These are phyloP conservation scores for Nothocercus nigrocapillus DNA, from an alignment of 2,113 vertebrate genomes.

Conservation along the genomic window DNA sequence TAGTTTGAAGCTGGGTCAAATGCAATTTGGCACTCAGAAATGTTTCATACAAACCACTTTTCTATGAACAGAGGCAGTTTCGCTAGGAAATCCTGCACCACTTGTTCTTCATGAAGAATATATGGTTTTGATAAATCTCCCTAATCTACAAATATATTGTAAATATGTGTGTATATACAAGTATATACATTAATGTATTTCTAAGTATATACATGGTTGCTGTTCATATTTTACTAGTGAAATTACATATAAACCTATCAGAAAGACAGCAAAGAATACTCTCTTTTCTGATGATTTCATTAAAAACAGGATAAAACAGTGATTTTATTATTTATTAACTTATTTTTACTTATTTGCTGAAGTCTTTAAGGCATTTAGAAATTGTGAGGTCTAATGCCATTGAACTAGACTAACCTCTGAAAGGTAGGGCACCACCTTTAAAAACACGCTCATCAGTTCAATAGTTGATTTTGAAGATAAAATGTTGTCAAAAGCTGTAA, in stretches of 20 bases:
- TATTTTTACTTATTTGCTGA: slow-evolving; percentile 9
- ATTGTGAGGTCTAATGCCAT: not conserved
- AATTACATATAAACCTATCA: not conserved
- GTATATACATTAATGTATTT: not conserved
- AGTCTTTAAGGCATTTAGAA: slow-evolving; percentile 37
- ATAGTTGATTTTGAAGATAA: not conserved
- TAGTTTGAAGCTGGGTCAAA: not conserved
- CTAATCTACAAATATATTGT: not conserved
- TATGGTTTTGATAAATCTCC: not conserved
- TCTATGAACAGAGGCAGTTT: not conserved
- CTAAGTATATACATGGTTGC: not conserved
- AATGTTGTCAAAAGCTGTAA: not conserved
- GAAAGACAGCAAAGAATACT: not conserved
- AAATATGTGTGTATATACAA: too few relatives aligned
- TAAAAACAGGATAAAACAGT: not conserved
- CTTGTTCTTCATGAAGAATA: not conserved
- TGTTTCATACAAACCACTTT: not conserved
- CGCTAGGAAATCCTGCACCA: not conserved
- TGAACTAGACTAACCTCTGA: not conserved
- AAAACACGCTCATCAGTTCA: not conserved
- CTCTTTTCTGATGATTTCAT: not conserved
- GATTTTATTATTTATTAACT: not conserved
- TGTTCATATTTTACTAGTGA: not conserved
- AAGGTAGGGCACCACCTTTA: slow-evolving; percentile 23
- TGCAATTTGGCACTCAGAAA: not conserved